A percentile compares a stretch with the other conserved stretches of the same genome.
Evolutionary conservation across 30 jellyfish, hydroid and myxozoan species (phyloP).

Genomic region (Pelagia noctiluca): DNA sequence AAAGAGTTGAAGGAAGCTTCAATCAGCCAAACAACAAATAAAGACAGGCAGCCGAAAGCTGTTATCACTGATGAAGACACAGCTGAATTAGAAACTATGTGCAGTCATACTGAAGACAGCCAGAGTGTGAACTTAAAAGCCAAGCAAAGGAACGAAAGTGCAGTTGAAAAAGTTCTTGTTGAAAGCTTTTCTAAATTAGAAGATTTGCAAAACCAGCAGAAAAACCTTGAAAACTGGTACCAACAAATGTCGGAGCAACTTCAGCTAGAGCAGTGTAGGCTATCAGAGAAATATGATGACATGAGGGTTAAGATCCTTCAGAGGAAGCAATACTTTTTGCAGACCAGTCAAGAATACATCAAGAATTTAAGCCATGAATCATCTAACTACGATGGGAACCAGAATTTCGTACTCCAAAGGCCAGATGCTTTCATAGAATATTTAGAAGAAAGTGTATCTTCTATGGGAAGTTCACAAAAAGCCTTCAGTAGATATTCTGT

Average conservation of each 20-base stretch:
- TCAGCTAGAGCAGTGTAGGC: constrained; percentile 44
- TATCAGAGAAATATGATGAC: constrained; percentile 41
- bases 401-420: background rate
- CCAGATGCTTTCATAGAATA: background rate
- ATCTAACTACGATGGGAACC: background rate
- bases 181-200: constrained; percentile 55
- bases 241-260: constrained; percentile 56
- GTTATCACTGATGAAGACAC: background rate
- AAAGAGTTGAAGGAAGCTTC: no score
- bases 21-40: no score
- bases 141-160: background rate
- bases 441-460: background rate
- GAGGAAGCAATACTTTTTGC: constrained; percentile 52
- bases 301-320: constrained; percentile 57
- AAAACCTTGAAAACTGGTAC: constrained; percentile 67
- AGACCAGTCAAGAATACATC: constrained; percentile 58
- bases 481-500: background rate
- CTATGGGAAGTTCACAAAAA: background rate
- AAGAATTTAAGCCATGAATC: constrained; percentile 25
- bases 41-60: background rate
- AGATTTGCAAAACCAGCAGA: constrained; percentile 60
- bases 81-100: background rate
- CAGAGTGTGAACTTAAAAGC: background rate
- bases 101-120: background rate
- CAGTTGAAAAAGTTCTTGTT: background rate